A percentile compares a stretch with the other conserved stretches of the same genome.
phyloP scores from a whole-genome alignment of 2,797 vertebrate genomes.

The Ceryle rudis region DNA sequence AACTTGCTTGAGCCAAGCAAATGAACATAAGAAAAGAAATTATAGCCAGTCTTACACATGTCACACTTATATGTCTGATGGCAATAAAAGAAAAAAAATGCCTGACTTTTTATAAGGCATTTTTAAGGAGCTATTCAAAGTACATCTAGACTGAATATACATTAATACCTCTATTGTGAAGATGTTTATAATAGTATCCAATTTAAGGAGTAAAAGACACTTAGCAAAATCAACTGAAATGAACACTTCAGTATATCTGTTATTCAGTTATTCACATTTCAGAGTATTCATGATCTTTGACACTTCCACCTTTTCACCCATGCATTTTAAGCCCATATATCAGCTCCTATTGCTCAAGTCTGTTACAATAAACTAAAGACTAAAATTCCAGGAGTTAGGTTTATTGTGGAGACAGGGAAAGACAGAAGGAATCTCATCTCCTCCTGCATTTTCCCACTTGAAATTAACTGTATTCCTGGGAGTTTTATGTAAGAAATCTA shows the following conservation, averaged over 20 bases:
- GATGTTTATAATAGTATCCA: not conserved
- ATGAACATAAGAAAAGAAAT: constrained; percentile 42
- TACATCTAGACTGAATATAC: constrained; percentile 27
- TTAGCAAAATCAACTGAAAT: not conserved
- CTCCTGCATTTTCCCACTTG: not conserved
- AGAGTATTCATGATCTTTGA: not conserved
- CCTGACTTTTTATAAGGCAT: constrained; percentile 24
- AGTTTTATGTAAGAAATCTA: not conserved
- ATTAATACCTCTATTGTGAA: not conserved
- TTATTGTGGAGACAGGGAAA: not conserved
- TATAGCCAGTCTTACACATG: not conserved
- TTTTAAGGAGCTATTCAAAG: constrained; percentile 19
- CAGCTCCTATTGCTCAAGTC: not conserved
- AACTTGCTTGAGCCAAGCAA: not conserved
- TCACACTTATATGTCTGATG: not conserved
- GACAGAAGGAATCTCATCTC: not conserved
- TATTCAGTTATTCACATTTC: not conserved
- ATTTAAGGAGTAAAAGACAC: not conserved
- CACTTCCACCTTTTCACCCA: not conserved
- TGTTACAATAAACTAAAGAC: not conserved
- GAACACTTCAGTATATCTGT: not conserved
- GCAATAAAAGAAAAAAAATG: constrained; percentile 38
- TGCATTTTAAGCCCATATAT: not conserved
- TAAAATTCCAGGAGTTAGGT: not conserved
- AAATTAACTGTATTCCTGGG: not conserved